Evolutionary conservation across 2,888 invertebrate species (phyloP), one percentile per base, ranked within the genome.

Genomic region (Oligia strigilis): DNA sequence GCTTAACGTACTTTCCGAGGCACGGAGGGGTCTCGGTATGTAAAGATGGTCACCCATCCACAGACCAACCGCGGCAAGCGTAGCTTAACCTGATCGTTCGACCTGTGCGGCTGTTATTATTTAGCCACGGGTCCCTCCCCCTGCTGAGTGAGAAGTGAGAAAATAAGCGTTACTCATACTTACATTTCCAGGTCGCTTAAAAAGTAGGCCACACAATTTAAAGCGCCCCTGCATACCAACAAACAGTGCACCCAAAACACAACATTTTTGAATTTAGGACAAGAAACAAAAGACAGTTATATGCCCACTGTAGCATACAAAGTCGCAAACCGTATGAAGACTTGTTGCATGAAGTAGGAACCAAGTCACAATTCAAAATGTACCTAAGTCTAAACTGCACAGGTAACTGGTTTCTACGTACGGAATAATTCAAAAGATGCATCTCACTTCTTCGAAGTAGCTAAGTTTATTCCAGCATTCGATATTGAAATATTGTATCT

Each of bases 401-500:
- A 81, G 72, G 81, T 74, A 88, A 82, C 85, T 70, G 75, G 55
- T 70, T 80, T 49, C 77, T 72, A 74, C 43, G 69, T 78, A 83
- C 73, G 70, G 60, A 83, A 87, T 87, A 78, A 85, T 87, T 87
- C 85, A 86, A 82, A 88, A 82, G 77, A 86, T 84, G 73, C 75
- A 83, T 85, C 78, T 71, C 55, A 74, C 69, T 83, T 23, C 49
- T 40, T 23, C 43, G n/a, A 64, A 82, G 65, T 77, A 70, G 8
- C 43, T 29, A 80, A 85, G 83, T 86, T 83, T 88, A 78, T 87
- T 82, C 73, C 72, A 62, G 55, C 43, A 78, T 81, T 82, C 76
- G 43, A 71, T 85, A 83, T 84, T 88, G 82, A 88, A 88, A 86
- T 87, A 88, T 83, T 76, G 83, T 78, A 76, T 87, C 78, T 73